Conservation (phyloP, 1,140 invertebrate genomes). For the Hyles euphorbiae region DNA sequence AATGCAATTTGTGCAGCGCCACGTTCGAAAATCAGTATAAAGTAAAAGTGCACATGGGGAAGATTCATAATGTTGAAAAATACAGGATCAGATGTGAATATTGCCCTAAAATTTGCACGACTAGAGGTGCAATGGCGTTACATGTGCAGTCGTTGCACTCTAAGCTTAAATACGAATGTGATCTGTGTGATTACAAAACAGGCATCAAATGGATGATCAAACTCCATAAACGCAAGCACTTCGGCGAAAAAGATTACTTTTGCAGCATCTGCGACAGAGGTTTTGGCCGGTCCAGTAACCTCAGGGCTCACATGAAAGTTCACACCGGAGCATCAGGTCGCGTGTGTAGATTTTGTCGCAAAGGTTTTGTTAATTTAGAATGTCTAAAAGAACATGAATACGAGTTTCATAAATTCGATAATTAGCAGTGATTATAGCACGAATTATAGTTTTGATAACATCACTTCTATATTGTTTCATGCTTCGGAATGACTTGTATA, state of each 20-base stretch:
- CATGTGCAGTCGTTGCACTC: slow-evolving; percentile 40
- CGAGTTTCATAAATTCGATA: slow-evolving; percentile 34
- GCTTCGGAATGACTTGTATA: too few relatives aligned
- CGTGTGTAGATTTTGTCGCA: slow-evolving; percentile 40
- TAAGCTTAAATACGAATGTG: slow-evolving; percentile 34
- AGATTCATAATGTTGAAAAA: slow-evolving; percentile 48
- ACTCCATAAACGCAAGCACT: slow-evolving; percentile 46
- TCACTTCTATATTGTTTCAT: too few relatives aligned
- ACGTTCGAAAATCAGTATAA: slow-evolving; percentile 36
- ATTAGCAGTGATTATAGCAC: neutral
- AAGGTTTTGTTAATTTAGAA: slow-evolving; percentile 34
- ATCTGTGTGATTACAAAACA: slow-evolving; percentile 45
- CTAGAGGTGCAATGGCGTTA: slow-evolving; percentile 41
- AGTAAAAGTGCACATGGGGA: slow-evolving; percentile 50
- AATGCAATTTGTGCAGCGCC: slow-evolving; percentile 34
- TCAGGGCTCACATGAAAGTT: slow-evolving; percentile 48
- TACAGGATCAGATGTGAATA: slow-evolving; percentile 43
- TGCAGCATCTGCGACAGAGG: slow-evolving; percentile 37
- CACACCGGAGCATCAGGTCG: slow-evolving; percentile 40
- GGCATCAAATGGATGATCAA: slow-evolving; percentile 44
- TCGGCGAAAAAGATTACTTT: slow-evolving; percentile 34
- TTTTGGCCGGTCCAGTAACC: slow-evolving; percentile 45
- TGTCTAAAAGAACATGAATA: slow-evolving; percentile 32
- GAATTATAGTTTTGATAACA: too few relatives aligned
- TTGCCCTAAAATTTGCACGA: slow-evolving; percentile 43